Evolutionary conservation across 2,888 invertebrate species (phyloP), one percentile per base, ranked within the genome.

Genomic region (Microctonus brassicae): DNA sequence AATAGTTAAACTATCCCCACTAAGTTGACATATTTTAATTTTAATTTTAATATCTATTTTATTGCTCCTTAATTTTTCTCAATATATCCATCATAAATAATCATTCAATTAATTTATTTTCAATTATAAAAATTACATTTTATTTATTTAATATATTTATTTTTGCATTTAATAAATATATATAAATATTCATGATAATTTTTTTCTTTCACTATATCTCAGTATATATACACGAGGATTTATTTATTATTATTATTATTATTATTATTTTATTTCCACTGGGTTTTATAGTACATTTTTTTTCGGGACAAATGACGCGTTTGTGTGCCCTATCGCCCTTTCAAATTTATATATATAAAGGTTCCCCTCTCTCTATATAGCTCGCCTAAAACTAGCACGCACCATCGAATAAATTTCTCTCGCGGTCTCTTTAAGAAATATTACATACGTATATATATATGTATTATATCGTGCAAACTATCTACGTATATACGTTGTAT

Each of bases 241-340:
- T n/a, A n/a, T n/a, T n/a, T n/a, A n/a, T n/a, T n/a, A n/a, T n/a
- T n/a, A n/a, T n/a, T n/a, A n/a, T n/a, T n/a, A n/a, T n/a, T n/a
- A n/a, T n/a, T n/a, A n/a, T n/a, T n/a, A n/a, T n/a, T n/a, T 53
- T 13, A 24, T 52, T 53, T 55, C 55, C 24, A 57, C 36, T 29
- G 39, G 66, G 53, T 17, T 34, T 64, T 52, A 39, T 63, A 29
- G 29, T 52, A 33, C 34, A 26, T n/a, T n/a, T n/a, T 64, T 74
- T 74, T 75, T 70, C 33, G 67, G 61, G 60, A 47, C 33, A 60
- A 67, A 75, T 65, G 62, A 75, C 74, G 72, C 69, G 67, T 62
- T 47, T 57, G 72, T 69, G 67, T 67, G 57, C 61, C 69, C 57
- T 70, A 52, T 61, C 55, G 69, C 55, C 73, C 75, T 73, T 70